A percentile compares a stretch with the other conserved stretches of the same genome.
Evolutionary conservation across 64 coral and sea anemone species (phyloP).

Genomic region (Stichodactyla helianthus): DNA sequence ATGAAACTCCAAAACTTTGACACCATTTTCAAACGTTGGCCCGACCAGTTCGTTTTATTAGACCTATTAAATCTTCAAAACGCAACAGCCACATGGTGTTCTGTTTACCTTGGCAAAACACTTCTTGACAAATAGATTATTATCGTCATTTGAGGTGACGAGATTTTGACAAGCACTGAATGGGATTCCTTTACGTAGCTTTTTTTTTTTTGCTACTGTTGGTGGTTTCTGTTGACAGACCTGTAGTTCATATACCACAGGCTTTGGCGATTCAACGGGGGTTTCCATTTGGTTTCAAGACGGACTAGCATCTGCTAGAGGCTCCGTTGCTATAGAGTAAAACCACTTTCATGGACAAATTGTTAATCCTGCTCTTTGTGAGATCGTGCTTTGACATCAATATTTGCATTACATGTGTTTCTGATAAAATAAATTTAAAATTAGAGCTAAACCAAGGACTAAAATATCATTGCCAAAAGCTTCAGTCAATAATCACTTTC

Average conservation of each 20-base stretch:
- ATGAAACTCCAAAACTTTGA: not conserved
- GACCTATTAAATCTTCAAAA: not conserved
- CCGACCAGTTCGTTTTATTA: not conserved
- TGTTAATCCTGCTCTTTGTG: not conserved
- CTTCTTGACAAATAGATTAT: conserved; percentile 13
- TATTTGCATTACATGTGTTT: not conserved
- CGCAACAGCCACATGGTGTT: not conserved
- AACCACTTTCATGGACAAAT: not conserved
- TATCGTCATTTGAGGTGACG: not conserved
- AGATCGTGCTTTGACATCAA: not conserved
- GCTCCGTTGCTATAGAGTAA: not conserved
- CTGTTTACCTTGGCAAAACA: not conserved
- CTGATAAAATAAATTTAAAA: not conserved
- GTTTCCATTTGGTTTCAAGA: not conserved
- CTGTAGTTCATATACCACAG: not conserved
- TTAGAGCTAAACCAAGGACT: not conserved
- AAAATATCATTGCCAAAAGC: not conserved
- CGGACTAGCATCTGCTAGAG: not conserved
- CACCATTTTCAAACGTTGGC: not conserved
- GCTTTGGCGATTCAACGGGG: not conserved
- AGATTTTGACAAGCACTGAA: conserved; percentile 13
- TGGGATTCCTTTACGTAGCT: not conserved
- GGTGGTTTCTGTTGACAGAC: not conserved
- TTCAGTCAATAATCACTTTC: not conserved
- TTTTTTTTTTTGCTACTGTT: not conserved